phyloP scores from a whole-genome alignment of 2,113 vertebrate genomes.

The Centrocercus urophasianus region DNA sequence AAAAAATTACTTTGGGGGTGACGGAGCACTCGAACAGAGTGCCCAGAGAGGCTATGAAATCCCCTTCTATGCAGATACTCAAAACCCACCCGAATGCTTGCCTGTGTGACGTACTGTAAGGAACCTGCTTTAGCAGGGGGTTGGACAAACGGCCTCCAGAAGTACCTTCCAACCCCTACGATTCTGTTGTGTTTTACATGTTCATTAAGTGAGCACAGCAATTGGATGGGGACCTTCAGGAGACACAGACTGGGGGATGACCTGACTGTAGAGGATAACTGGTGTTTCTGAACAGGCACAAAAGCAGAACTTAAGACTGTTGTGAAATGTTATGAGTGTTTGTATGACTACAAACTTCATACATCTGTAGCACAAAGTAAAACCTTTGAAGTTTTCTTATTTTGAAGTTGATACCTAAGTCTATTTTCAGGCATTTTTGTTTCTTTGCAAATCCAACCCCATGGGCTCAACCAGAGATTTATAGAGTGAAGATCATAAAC shows the following conservation, averaged over 20 bases:
- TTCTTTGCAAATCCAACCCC: neutral
- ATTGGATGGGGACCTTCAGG: neutral
- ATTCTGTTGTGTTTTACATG: neutral
- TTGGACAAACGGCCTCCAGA: too few relatives aligned
- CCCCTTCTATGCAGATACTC: too few relatives aligned
- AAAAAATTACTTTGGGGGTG: too few relatives aligned
- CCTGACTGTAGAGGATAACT: neutral
- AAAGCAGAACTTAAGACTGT: neutral
- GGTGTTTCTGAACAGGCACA: neutral
- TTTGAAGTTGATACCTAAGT: neutral
- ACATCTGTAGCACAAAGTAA: neutral
- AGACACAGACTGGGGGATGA: neutral
- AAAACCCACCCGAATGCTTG: too few relatives aligned
- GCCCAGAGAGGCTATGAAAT: too few relatives aligned
- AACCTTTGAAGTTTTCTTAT: neutral
- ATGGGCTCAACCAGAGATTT: neutral
- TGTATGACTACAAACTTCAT: neutral
- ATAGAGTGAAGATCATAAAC: neutral
- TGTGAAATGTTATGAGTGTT: neutral
- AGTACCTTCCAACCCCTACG: too few relatives aligned
- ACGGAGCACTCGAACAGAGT: too few relatives aligned
- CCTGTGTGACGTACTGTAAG: too few relatives aligned
- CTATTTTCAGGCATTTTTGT: neutral
- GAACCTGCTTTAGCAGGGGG: too few relatives aligned
- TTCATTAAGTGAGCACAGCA: neutral